These are phyloP conservation scores for Toxostoma redivivum DNA, from an alignment of 2,113 vertebrate species.

Conservation along the genomic window DNA sequence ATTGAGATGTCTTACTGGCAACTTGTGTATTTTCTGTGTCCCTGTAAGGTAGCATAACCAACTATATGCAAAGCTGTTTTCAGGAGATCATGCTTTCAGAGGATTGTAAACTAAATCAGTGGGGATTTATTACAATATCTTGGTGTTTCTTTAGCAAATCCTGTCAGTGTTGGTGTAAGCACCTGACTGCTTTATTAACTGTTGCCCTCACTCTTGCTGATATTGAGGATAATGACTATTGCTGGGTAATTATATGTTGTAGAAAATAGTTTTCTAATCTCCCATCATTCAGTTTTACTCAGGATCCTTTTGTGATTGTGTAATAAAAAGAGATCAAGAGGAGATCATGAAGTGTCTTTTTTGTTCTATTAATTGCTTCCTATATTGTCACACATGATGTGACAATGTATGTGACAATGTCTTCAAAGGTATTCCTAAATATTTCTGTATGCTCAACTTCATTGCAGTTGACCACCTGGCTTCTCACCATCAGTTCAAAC, in stretches of 20 bases:
- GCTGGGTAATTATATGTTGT: background rate
- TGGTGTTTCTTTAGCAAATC: background rate
- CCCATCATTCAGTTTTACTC: background rate
- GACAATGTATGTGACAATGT: too few relatives aligned
- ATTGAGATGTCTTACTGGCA: background rate
- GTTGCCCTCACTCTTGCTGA: background rate
- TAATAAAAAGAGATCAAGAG: background rate
- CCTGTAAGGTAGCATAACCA: background rate
- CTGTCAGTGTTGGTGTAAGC: background rate
- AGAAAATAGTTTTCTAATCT: background rate
- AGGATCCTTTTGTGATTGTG: background rate
- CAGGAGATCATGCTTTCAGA: background rate
- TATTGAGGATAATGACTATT: background rate
- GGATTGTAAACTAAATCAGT: background rate
- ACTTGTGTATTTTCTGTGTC: background rate
- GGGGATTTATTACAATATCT: background rate
- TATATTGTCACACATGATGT: background rate
- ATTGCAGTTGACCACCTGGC: background rate
- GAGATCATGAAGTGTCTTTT: background rate
- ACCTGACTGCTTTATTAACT: background rate
- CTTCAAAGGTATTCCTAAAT: background rate
- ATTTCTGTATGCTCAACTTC: background rate
- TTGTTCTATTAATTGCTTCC: background rate
- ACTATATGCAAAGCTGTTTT: background rate
- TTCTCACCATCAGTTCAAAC: background rate